Evolutionary conservation across 1,140 invertebrate genomes (phyloP), one percentile per base, ranked within the genome.

Genomic region (Aphaenogaster rudis): DNA sequence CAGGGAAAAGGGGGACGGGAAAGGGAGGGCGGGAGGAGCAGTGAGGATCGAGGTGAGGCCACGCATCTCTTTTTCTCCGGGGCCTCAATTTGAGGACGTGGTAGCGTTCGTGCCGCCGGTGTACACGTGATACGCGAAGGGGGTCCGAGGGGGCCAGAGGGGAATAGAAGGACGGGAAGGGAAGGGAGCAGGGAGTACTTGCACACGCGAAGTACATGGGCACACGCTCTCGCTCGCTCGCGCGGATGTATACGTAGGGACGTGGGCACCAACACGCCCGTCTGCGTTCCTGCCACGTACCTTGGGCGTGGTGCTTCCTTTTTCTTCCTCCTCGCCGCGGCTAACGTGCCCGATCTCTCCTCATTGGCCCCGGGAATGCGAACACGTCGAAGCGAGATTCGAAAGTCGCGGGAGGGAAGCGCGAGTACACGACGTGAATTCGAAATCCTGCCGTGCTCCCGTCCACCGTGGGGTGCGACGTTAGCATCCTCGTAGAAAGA

Each of bases 301-400:
- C 90, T 93, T 91, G 92, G 92, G 93, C 93, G 93, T 93, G 92
- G 92, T 93, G 87, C 88, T 89, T 88, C 87, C 89, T 91, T 91
- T 93, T 93, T 93, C 92, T 91, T 92, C 88, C 74, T 92, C 87
- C 90, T 89, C 78, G 88, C 69, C 82, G 69, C 80, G 91, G 80
- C 76, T 84, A 88, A 89, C 88, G 84, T 80, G 80, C 66, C 78
- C 81, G 92, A 88, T 88, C 92, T 93, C 88, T 92, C 87, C 88
- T 91, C 90, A 91, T 92, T 93, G 91, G 91, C 91, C 90, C 88
- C 77, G 84, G 79, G 91, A 91, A 91, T 91, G 89, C 89, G 90
- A 91, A 91, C 91, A 89, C 91, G 88, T 92, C 90, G 90, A 85
- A 90, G 91, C 90, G 90, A 91, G 88, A 91, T 92, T 92, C 88